These are phyloP conservation scores for Parasteatoda lunata DNA, from an alignment of 2,888 invertebrate species.

Conservation along the genomic window DNA sequence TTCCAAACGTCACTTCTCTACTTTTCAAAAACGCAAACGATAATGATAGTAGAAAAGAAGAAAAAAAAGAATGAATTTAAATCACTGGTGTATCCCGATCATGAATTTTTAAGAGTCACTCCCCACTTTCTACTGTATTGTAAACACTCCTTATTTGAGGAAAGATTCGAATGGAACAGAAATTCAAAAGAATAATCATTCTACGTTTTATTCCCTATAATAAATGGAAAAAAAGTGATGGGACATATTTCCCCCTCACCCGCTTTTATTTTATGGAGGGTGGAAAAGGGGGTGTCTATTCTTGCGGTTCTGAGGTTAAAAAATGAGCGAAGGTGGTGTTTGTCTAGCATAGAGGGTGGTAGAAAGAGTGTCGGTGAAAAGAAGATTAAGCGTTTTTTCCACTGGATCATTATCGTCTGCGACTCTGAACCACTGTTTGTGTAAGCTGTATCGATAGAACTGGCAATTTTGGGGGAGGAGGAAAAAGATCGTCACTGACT, in stretches of 20 bases:
- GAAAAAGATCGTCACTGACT: not conserved
- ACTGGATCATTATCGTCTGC: constrained; percentile 59
- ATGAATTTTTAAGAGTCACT: not conserved
- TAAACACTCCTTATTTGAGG: not conserved
- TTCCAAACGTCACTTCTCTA: not conserved
- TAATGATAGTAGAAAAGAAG: not conserved
- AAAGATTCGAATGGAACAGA: not conserved
- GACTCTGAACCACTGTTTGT: constrained; percentile 42
- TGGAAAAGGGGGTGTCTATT: not conserved
- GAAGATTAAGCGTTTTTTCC: constrained; percentile 58
- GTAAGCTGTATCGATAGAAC: constrained; percentile 29
- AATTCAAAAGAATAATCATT: constrained; percentile 3
- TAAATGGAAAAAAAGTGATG: not conserved
- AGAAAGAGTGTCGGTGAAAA: constrained; percentile 10
- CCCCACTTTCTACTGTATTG: not conserved
- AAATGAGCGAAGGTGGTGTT: constrained; percentile 1
- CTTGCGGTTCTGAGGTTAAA: not conserved
- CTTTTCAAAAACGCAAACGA: not conserved
- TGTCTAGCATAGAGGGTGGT: not conserved
- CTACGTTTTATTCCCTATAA: not conserved
- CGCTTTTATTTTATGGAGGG: not conserved
- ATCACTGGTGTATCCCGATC: constrained; percentile 1
- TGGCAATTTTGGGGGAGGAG: not conserved
- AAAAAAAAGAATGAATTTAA: not conserved
- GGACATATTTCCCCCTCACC: not conserved